A percentile compares a stretch with the other conserved stretches of the same genome.
Conservation (phyloP, 64 coral and sea anemone species). For the Montipora foliosa region DNA sequence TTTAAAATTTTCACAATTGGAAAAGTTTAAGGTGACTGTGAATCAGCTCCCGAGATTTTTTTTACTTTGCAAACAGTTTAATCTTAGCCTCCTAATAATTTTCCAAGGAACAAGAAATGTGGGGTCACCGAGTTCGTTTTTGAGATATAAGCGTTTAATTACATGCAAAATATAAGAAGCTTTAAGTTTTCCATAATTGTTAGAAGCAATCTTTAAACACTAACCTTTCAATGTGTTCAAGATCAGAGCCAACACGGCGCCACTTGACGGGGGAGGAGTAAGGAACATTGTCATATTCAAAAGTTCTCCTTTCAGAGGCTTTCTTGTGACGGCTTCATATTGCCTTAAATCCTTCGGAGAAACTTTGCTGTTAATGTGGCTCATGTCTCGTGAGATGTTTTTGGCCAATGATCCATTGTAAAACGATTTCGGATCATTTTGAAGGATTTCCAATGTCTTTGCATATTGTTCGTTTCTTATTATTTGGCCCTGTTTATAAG, state of each 20-base stretch:
- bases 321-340: constrained; percentile 70
- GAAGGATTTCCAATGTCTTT: constrained; percentile 55
- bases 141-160: too few species aligned
- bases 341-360: constrained; percentile 73
- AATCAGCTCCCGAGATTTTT: too few species aligned
- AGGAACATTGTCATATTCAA: constrained; percentile 74
- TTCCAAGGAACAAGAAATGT: too few species aligned
- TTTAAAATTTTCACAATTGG: too few species aligned
- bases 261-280: constrained; percentile 50
- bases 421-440: constrained; percentile 44
- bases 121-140: too few species aligned
- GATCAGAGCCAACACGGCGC: constrained; percentile 26
- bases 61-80: too few species aligned
- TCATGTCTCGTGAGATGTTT: constrained; percentile 18
- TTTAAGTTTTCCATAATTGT: too few species aligned
- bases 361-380: constrained; percentile 61
- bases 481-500: constrained; percentile 26
- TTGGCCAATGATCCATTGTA: constrained; percentile 71
- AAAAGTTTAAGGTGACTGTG: too few species aligned
- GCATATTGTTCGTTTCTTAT: constrained; percentile 77
- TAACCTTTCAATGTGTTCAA: constrained; percentile 63
- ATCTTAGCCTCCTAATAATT: too few species aligned
- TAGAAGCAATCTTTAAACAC: not conserved
- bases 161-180: too few species aligned
- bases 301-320: constrained; percentile 44